Evolutionary conservation across 1,140 invertebrate genomes (phyloP).

Genomic region (Dendrolimus kikuchii): DNA sequence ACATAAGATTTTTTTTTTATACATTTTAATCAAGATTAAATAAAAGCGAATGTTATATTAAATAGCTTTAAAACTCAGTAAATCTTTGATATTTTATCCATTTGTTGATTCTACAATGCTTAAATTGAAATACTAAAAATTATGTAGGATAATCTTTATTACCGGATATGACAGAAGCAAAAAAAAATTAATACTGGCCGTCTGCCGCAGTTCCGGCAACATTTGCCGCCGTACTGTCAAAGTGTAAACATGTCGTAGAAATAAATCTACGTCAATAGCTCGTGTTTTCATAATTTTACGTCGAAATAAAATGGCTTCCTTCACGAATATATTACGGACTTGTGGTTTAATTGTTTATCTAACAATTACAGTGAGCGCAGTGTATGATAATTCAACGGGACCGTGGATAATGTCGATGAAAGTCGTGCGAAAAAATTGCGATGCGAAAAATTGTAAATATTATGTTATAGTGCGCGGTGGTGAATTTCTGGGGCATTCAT

Average conservation of each 20-base stretch:
- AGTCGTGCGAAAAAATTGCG: constrained; percentile 48
- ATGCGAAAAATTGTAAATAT: constrained; percentile 58
- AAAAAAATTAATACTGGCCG: constrained; percentile 13
- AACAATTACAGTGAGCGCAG: constrained; percentile 38
- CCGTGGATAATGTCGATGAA: constrained; percentile 53
- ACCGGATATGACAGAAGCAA: constrained; percentile 38
- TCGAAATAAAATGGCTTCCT: constrained; percentile 49
- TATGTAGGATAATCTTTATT: background rate
- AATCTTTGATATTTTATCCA: no score
- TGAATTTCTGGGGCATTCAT: constrained; percentile 55
- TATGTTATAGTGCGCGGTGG: constrained; percentile 52
- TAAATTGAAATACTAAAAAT: background rate
- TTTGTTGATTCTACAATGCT: no score
- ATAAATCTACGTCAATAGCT: constrained; percentile 13
- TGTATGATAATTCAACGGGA: constrained; percentile 21
- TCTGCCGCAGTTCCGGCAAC: constrained; percentile 58
- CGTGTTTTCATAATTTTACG: constrained; percentile 36
- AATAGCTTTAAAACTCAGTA: no score
- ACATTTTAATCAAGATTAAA: no score
- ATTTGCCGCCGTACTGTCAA: constrained; percentile 61
- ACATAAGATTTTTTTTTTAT: no score
- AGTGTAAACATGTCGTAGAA: constrained; percentile 43
- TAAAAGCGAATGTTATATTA: no score
- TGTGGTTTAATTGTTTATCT: constrained; percentile 59
- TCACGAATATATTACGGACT: constrained; percentile 59